Base-by-base conservation (phyloP, 1,140 invertebrate species). In the Charaxes varanes region DNA sequence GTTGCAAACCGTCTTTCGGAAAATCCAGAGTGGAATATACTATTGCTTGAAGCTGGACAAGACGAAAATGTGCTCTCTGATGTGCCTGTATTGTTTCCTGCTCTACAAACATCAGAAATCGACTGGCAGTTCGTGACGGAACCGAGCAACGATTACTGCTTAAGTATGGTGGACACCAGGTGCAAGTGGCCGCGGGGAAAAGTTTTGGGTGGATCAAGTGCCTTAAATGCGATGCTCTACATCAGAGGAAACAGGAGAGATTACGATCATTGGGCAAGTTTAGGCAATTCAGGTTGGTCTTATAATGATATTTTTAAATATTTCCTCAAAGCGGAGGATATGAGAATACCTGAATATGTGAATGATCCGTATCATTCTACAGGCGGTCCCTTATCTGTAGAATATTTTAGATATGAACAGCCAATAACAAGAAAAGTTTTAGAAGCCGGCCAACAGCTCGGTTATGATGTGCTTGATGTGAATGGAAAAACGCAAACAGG, bases 161-260 rank as follows among this genome's bases (percentile, higher is more conserved):
- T 89, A 46, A 87, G 86, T 16, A 90, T 91, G 89, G 74, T 80
- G 30, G 82, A 86, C 10, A 63, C 81, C 8, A 71, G 82, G 15
- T 92, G 91, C 43, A 88, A 87, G 41, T 93, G 91, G 91, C 91
- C 93, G 0, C 79, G 91, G 16, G 92, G 89, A 4, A 92, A 92
- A 72, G 91, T 92, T 18, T 65, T 95, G 2, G 96, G 96, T 5
- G 96, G 96, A 2, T 91, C 89, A 1, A 94, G 92, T 52, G 89
- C 90, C 2, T 74, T 97, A 6, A 97, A 97, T 64, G 94, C 92
- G 2, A 96, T 97, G 94, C 86, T 95, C 19, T 97, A 96, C 53
- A 88, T 96, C 0, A 82, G 95, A 16, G 95, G 95, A 0, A 95
- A 97, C 78, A 88, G 86, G 19, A 82, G 72, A 2, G 95, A 97